These are phyloP conservation scores for Tenthredo livida DNA, from an alignment of 2,888 invertebrate genomes.

Conservation along the genomic window DNA sequence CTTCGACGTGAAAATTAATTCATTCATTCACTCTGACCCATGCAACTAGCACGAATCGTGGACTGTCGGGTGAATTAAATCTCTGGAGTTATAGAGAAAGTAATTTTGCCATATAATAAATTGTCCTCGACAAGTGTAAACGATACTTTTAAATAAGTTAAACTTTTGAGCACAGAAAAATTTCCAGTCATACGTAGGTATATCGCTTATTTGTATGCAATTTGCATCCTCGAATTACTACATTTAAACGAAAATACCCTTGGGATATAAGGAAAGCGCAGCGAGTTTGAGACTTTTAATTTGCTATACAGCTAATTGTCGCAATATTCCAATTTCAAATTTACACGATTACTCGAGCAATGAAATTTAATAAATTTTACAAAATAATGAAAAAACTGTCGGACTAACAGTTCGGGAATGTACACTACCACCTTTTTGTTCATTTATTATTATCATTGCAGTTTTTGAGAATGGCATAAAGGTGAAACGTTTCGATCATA, in stretches of 20 bases:
- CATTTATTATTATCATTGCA: background rate
- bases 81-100: background rate
- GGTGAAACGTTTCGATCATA: conserved; percentile 18
- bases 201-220: conserved; percentile 6
- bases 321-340: background rate
- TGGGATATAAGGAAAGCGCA: conserved; percentile 10
- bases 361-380: background rate
- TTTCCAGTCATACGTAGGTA: background rate
- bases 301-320: background rate
- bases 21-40: background rate
- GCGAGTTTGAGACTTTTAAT: conserved; percentile 27
- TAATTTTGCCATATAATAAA: background rate
- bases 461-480: background rate
- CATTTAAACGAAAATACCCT: background rate
- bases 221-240: conserved; percentile 11
- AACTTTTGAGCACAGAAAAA: background rate
- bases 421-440: background rate
- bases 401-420: background rate
- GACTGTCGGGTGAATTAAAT: background rate
- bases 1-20: background rate
- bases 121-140: background rate
- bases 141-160: background rate
- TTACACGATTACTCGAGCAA: background rate
- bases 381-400: background rate
- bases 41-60: conserved; percentile 20